Evolutionary conservation across 2,113 vertebrate genomes (phyloP), one percentile per base, ranked within the genome.

Genomic region (Athene cunicularia): DNA sequence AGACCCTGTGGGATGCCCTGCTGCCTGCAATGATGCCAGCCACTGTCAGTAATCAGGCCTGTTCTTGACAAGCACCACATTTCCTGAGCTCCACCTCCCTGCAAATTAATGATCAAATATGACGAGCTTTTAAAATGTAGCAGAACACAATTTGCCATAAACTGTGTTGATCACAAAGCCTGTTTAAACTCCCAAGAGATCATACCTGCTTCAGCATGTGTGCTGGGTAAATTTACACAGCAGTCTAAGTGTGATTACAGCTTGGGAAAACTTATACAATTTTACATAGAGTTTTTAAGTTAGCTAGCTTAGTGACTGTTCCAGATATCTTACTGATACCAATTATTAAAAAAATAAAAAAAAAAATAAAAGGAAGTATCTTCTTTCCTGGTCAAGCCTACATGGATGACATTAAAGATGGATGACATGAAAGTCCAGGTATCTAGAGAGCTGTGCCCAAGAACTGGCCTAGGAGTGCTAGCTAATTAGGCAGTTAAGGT

Each of bases 171-270:
- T 76, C 82, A 73, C 45, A 80, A 53, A 85, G 66, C 35, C 53
- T n/a, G 53, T 86, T 86, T 56, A 77, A 73, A 81, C 6, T 77
- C 86, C n/a, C 55, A 22, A 23, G 39, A 72, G 93, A 68, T 74
- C 27, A 11, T 21, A 83, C 59, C 53, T 81, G 41, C 76, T 84
- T 76, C 7, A 2, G 52, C 11, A 1, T 37, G 43, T 33, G 58
- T 62, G 28, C 80, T 64, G 66, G 63, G 71, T 88, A 95, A 92
- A 95, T 95, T 86, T 91, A 71, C 83, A 86, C 83, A 93, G 63
- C 19, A 11, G 63, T 26, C 75, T 73, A 80, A 88, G 59, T 62
- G 43, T 76, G 82, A 88, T 92, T 95, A 91, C 59, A 95, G 67
- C 72, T 64, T 62, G 27, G 50, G 50, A 93, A 96, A 90, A 80